Conservation (phyloP, 2,113 vertebrate genomes). For the Pholis gunnellus region DNA sequence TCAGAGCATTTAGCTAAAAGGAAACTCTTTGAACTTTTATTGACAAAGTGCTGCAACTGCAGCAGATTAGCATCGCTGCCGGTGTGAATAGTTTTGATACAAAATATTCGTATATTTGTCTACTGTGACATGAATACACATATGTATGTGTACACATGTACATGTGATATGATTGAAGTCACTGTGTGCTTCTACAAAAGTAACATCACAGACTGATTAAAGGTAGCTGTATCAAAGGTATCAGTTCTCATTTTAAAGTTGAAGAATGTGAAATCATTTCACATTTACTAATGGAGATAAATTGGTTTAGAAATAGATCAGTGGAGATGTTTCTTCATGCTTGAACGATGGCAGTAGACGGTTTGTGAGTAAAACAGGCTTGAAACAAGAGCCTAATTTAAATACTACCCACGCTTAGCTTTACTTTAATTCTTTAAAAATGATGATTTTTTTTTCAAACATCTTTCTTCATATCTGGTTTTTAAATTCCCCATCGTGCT, state of each 20-base stretch:
- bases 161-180: background rate
- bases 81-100: too few species aligned
- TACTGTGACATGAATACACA: too few species aligned
- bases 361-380: background rate
- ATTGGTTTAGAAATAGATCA: background rate
- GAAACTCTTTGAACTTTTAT: too few species aligned
- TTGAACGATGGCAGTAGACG: background rate
- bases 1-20: too few species aligned
- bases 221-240: slow-evolving; percentile 3
- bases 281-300: background rate
- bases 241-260: background rate
- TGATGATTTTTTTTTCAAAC: background rate
- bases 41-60: too few species aligned
- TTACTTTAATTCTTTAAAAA: background rate
- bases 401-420: background rate
- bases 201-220: slow-evolving; percentile 3
- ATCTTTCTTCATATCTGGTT: background rate
- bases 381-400: background rate
- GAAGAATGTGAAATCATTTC: background rate
- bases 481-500: background rate
- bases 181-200: background rate
- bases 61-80: too few species aligned
- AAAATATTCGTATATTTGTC: too few species aligned
- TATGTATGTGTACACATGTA: too few species aligned
- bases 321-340: background rate